Percentiles rank a stretch among this genome's conserved stretches.
These are phyloP conservation scores for Spea hammondii DNA, from an alignment of 2,797 vertebrate species.

Conservation along the genomic window DNA sequence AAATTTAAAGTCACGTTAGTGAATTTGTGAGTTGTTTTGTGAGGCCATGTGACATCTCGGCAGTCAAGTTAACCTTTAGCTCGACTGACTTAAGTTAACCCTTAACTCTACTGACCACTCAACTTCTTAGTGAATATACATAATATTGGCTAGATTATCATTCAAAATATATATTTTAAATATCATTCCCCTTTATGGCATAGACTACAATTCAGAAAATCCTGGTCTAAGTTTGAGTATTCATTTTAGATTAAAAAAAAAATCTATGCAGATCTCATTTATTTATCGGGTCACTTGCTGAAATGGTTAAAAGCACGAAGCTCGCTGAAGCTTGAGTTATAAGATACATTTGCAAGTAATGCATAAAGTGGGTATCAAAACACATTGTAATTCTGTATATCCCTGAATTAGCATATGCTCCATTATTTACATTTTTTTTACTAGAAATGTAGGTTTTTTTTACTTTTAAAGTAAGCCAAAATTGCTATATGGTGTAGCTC, in stretches of 20 bases:
- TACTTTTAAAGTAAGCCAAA: constrained; percentile 22
- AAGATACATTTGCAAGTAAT: background rate
- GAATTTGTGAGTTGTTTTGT: too few relatives aligned
- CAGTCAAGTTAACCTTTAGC: too few relatives aligned
- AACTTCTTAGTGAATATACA: too few relatives aligned
- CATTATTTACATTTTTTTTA: background rate
- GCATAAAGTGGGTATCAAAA: background rate
- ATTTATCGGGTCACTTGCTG: too few relatives aligned
- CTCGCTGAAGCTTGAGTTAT: constrained; percentile 5
- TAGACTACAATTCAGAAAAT: background rate
- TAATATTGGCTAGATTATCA: too few relatives aligned
- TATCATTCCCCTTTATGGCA: too few relatives aligned
- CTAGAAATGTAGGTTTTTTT: constrained; percentile 6
- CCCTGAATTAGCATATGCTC: constrained; percentile 25
- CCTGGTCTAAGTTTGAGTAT: background rate
- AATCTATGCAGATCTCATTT: too few relatives aligned
- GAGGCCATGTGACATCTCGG: too few relatives aligned
- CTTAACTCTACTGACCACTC: too few relatives aligned
- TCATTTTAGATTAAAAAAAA: background rate
- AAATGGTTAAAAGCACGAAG: background rate
- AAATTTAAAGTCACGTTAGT: too few relatives aligned
- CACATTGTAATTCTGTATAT: constrained; percentile 7
- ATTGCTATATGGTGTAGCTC: constrained; percentile 35
- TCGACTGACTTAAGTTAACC: too few relatives aligned
- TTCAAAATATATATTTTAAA: too few relatives aligned